A percentile compares a stretch with the other conserved stretches of the same genome.
Conservation (phyloP, 2,113 vertebrate species). For the Gobiocypris rarus region DNA sequence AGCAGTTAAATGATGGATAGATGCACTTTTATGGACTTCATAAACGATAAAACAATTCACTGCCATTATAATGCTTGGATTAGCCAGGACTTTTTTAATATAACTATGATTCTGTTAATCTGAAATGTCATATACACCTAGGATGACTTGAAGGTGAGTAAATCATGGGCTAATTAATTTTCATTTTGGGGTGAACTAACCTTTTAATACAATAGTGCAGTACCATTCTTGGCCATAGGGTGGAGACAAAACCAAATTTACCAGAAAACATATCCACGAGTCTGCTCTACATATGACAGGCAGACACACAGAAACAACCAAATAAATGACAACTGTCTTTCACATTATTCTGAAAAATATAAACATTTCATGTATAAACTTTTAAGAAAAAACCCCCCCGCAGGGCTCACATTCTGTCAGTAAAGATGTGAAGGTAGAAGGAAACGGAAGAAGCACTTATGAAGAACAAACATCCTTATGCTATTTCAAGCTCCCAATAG, state of each 20-base stretch:
- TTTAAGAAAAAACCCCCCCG: neutral
- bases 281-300: neutral
- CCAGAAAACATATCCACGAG: neutral
- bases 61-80: too few relatives aligned
- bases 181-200: too few relatives aligned
- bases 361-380: neutral
- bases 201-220: neutral
- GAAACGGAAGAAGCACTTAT: neutral
- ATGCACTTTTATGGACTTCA: too few relatives aligned
- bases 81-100: too few relatives aligned
- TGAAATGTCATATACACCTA: too few relatives aligned
- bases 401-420: neutral
- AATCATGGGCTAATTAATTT: too few relatives aligned
- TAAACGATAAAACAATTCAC: too few relatives aligned
- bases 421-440: neutral
- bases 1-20: too few relatives aligned
- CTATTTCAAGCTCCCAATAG: neutral
- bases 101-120: too few relatives aligned
- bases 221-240: neutral
- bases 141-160: too few relatives aligned
- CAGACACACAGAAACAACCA: neutral
- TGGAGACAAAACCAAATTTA: constrained; percentile 23
- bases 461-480: neutral
- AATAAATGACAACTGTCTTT: neutral
- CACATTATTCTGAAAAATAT: neutral